A percentile compares a stretch with the other conserved stretches of the same genome.
Conservation (phyloP, 2,113 vertebrate genomes). For the Macheiramphus alcinus region DNA sequence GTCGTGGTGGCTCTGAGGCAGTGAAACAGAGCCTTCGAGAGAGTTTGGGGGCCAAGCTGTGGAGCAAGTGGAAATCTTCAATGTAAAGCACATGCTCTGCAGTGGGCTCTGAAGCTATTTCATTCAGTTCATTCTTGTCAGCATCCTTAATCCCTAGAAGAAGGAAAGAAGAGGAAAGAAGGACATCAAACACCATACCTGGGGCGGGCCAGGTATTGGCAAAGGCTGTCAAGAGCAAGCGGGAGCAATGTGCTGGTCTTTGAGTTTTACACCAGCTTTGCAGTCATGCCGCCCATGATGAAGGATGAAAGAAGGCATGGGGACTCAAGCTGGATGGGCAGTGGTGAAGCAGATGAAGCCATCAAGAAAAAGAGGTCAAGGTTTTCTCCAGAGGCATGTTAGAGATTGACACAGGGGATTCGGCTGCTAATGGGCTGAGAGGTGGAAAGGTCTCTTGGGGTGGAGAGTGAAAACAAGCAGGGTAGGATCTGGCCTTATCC, state of each 20-base stretch:
- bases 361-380: background rate
- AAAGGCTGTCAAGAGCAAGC: background rate
- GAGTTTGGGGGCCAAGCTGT: conserved; percentile 73
- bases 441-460: background rate
- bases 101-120: conserved; percentile 75
- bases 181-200: background rate
- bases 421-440: background rate
- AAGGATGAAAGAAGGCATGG: background rate
- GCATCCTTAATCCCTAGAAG: conserved; percentile 75
- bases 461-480: background rate
- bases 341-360: background rate
- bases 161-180: background rate
- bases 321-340: background rate
- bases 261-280: background rate
- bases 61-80: conserved; percentile 74
- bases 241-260: rapidly evolving
- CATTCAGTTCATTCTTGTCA: conserved; percentile 73
- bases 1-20: conserved; percentile 81
- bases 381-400: background rate
- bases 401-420: background rate
- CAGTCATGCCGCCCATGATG: background rate
- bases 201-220: background rate
- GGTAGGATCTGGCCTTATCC: background rate
- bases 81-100: conserved; percentile 78
- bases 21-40: conserved; percentile 82